Conservation (phyloP, 2,888 invertebrate species). For the Dioctria rufipes region DNA sequence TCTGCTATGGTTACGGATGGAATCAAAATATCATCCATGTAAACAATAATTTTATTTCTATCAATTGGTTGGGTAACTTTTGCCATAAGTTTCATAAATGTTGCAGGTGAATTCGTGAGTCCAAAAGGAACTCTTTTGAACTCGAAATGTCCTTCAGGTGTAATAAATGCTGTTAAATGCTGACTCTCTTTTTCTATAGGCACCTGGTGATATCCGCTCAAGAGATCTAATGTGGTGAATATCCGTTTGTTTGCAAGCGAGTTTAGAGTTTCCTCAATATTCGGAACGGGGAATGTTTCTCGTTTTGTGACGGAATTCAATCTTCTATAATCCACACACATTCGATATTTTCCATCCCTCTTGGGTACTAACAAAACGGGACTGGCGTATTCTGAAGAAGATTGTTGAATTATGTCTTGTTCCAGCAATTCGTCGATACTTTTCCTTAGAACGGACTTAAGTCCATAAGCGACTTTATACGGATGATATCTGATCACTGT, state of each 20-base stretch:
- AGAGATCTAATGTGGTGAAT: slow-evolving; percentile 54
- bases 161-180: slow-evolving; percentile 62
- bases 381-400: slow-evolving; percentile 64
- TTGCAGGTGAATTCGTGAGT: slow-evolving; percentile 60
- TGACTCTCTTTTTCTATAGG: slow-evolving; percentile 26
- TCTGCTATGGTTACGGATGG: too few relatives aligned
- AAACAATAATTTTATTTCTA: too few relatives aligned
- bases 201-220: slow-evolving; percentile 55
- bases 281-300: slow-evolving; percentile 58
- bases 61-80: too few relatives aligned
- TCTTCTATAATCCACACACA: slow-evolving; percentile 8
- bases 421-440: slow-evolving; percentile 54
- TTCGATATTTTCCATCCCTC: neutral
- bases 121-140: too few relatives aligned
- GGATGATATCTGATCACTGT: slow-evolving; percentile 2
- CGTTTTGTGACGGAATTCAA: slow-evolving; percentile 59
- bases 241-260: slow-evolving; percentile 22
- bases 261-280: slow-evolving; percentile 34
- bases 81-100: slow-evolving; percentile 55
- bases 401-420: slow-evolving; percentile 63
- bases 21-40: too few relatives aligned
- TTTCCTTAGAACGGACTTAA: neutral
- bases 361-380: slow-evolving; percentile 63
- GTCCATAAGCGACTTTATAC: slow-evolving; percentile 16
- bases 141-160: slow-evolving; percentile 63